phyloP scores from a whole-genome alignment of 2,888 invertebrate species.

The Vannuccia rotundouncinata region DNA sequence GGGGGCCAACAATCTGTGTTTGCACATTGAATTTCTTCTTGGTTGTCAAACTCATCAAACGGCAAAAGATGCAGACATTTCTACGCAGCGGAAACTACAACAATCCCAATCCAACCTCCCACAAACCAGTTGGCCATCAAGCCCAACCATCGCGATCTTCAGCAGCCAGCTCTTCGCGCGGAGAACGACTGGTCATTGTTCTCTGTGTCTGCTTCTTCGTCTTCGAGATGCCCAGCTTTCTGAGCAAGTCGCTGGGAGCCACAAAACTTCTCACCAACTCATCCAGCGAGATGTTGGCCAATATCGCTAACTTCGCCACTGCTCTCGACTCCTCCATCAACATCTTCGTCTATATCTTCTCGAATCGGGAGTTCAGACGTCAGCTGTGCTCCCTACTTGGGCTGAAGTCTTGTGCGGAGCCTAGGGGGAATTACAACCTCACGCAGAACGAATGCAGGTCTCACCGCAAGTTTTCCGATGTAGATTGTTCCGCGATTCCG shows the following conservation, averaged over 20 bases:
- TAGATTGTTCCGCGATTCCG: too few species aligned
- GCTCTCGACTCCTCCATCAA: constrained; percentile 1
- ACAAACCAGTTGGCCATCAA: not conserved
- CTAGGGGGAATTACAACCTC: too few species aligned
- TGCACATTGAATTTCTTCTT: not conserved
- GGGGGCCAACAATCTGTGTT: constrained; percentile 16
- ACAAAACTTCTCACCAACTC: not conserved
- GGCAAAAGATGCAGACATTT: not conserved
- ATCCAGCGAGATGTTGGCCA: not conserved
- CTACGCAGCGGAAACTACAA: not conserved
- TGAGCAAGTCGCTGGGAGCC: not conserved
- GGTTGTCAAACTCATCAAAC: not conserved
- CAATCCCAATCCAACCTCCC: not conserved
- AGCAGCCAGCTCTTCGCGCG: not conserved
- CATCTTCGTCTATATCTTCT: constrained; percentile 3
- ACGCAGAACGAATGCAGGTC: too few species aligned
- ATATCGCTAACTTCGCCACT: constrained; percentile 21
- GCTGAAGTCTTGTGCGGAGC: not conserved
- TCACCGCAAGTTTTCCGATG: too few species aligned
- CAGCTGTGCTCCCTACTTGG: not conserved
- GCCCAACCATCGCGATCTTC: not conserved
- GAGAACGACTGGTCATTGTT: constrained; percentile 3
- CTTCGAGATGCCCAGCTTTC: constrained; percentile 29
- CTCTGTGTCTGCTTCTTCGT: constrained; percentile 23
- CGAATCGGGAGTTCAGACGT: constrained; percentile 14